Evolutionary conservation across 2,888 invertebrate species (phyloP), one percentile per base, ranked within the genome.

Genomic region (Sclerodermus sp.): DNA sequence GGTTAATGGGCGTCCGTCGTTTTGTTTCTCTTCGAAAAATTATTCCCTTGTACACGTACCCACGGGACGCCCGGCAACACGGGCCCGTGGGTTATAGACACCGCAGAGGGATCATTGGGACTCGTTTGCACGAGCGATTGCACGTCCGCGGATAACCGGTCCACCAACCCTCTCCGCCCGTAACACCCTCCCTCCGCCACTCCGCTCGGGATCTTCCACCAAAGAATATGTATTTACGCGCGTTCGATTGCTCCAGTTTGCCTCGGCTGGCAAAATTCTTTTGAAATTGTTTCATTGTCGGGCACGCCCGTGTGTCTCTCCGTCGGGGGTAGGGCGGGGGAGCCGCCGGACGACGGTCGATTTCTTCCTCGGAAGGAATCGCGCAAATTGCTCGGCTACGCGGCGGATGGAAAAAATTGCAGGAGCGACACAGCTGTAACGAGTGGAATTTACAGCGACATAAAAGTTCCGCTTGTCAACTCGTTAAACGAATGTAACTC

Each of bases 1-100:
- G 44, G 62, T 54, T 62, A 62, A 62, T 62, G 55, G 58, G 42
- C 52, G 46, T 39, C 51, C 43, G 55, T 55, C 57, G 51, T 56
- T 52, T 51, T 53, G 55, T 49, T 56, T 43, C 51, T 41, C 43
- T 51, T 49, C 54, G 49, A 48, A 60, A 62, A 62, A 53, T 55
- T 44, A 51, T 34, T 34, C 34, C 34, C 13, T 34, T 12, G 34
- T 34, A 13, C 34, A n/a, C 42, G 36, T 34, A 34, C 34, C 34
- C 12, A 34, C 34, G 34, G 34, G 34, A 34, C 34, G 34, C 13
- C 34, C 34, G n/a, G 34, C 30, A n/a, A 15, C 18, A 16, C 42
- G 29, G 23, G 12, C n/a, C 34, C 34, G 12, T 34, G 34, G 23
- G 23, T 23, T 34, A 34, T 4, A 34, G 14, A 4, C 34, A 12